Conservation (phyloP, 2,797 vertebrate species). For the Anguilla anguilla region DNA sequence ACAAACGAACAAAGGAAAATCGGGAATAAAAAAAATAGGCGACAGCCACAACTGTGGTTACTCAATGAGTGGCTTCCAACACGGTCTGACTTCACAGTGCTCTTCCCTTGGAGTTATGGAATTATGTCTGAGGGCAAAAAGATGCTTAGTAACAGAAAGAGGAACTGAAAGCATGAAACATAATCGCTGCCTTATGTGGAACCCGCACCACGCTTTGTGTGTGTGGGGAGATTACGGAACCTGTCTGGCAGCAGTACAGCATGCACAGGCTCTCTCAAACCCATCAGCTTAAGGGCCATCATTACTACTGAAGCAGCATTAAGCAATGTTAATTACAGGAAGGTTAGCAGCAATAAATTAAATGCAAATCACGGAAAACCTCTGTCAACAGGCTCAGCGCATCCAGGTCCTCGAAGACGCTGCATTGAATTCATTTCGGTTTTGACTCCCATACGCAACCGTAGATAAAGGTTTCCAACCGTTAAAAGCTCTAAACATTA, state of each 20-base stretch:
- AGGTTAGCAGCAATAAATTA: constrained; percentile 30
- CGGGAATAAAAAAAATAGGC: background rate
- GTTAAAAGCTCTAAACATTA: background rate
- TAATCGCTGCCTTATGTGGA: background rate
- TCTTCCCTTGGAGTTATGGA: background rate
- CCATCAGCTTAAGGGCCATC: constrained; percentile 36
- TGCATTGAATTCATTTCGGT: background rate
- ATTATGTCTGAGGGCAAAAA: background rate
- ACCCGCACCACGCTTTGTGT: background rate
- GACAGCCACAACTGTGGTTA: background rate
- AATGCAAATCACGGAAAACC: background rate
- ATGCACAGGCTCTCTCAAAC: constrained; percentile 2
- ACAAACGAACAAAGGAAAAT: background rate
- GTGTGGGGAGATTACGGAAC: background rate
- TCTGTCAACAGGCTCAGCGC: background rate
- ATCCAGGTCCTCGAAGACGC: background rate
- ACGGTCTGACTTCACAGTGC: background rate
- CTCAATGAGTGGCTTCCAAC: background rate
- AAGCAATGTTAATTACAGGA: constrained; percentile 39
- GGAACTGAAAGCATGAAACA: background rate
- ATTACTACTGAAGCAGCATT: constrained; percentile 41
- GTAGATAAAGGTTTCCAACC: background rate
- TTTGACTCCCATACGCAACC: background rate
- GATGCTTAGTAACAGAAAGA: background rate
- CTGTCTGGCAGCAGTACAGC: background rate